Evolutionary conservation across 2,113 vertebrate species (phyloP).

Genomic region (Genyomyrus donnyi): DNA sequence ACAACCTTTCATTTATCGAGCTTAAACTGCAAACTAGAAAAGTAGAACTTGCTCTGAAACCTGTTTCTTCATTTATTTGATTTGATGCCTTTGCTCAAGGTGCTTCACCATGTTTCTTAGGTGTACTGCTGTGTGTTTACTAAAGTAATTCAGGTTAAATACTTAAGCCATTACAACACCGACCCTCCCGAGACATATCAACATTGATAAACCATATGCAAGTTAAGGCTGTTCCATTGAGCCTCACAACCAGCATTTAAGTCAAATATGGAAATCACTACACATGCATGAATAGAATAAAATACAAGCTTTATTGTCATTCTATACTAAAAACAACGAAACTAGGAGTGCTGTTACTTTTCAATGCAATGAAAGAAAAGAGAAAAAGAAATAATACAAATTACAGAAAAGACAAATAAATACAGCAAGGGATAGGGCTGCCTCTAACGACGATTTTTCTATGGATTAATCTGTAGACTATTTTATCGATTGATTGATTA

Average conservation of each 20-base stretch:
- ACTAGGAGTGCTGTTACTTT: neutral
- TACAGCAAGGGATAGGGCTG: neutral
- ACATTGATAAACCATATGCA: neutral
- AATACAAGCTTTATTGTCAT: neutral
- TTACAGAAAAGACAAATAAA: neutral
- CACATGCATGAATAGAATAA: neutral
- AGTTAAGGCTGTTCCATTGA: neutral
- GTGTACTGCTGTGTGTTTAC: neutral
- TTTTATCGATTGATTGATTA: no score
- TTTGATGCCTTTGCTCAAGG: no score
- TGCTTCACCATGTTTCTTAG: no score
- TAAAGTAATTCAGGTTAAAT: neutral
- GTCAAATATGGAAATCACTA: neutral
- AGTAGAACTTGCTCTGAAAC: neutral
- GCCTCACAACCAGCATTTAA: neutral
- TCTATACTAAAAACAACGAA: neutral
- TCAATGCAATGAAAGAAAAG: neutral
- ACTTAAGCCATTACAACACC: neutral
- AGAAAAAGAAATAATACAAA: neutral
- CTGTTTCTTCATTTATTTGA: no score
- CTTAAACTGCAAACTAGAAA: neutral
- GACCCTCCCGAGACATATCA: neutral
- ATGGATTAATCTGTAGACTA: no score
- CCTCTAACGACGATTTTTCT: no score
- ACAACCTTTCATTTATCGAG: neutral